Conservation (phyloP, 2,888 invertebrate genomes). For the Trissolcus brochymenae region DNA sequence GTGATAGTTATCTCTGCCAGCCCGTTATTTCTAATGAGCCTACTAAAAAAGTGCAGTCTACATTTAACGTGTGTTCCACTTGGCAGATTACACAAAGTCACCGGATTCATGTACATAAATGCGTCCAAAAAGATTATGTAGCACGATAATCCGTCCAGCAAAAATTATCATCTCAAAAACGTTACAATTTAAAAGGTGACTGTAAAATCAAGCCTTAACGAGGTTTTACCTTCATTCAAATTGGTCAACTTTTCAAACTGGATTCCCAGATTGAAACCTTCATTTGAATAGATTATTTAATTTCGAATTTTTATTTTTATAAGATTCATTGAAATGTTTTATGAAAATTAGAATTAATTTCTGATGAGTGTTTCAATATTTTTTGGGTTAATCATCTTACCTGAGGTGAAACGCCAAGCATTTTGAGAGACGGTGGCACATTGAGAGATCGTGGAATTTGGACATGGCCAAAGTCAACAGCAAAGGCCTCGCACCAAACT, state of each 20-base stretch:
- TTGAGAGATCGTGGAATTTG: conserved; percentile 85
- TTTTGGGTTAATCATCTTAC: conserved; percentile 78
- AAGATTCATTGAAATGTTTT: no score
- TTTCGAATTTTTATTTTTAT: no score
- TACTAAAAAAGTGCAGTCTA: conserved; percentile 41
- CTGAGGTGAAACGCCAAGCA: conserved; percentile 96
- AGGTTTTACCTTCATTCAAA: no score
- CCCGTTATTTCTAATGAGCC: conserved; percentile 46
- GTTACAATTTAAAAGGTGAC: no score
- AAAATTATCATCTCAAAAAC: no score
- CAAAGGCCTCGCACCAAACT: conserved; percentile 95
- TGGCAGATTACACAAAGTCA: conserved; percentile 23
- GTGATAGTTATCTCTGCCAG: conserved; percentile 42
- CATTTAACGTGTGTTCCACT: conserved; percentile 46
- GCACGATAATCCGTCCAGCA: not conserved
- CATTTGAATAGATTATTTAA: no score
- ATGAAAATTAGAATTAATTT: no score
- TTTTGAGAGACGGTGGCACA: conserved; percentile 93
- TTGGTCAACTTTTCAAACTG: no score
- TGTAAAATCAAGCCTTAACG: no score
- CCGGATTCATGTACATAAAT: conserved; percentile 6
- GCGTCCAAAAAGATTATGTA: conserved; percentile 2
- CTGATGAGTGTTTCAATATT: no score
- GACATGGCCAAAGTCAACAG: conserved; percentile 94
- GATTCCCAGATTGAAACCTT: no score